Evolutionary conservation across 2,888 invertebrate genomes (phyloP).

Genomic region (Heliconius hortense): DNA sequence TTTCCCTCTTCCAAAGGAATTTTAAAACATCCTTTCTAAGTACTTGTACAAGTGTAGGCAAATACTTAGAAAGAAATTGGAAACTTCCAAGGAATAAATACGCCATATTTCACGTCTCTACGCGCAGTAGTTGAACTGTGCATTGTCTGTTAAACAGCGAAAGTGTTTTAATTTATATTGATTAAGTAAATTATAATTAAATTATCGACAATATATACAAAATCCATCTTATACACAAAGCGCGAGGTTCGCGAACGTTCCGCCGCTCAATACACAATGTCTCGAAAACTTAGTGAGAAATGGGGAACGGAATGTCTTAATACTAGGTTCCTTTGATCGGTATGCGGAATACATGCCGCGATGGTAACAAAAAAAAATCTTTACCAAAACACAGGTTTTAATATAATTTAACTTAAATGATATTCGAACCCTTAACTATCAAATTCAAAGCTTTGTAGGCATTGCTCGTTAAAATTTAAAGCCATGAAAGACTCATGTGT

Average conservation of each 20-base stretch:
- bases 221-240: not conserved
- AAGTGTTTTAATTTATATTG: not conserved
- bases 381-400: no score
- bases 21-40: not conserved
- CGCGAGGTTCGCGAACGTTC: not conserved
- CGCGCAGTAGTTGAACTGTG: not conserved
- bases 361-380: no score
- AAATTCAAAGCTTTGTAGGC: not conserved
- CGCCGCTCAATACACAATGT: not conserved
- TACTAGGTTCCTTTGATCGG: no score
- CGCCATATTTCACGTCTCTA: not conserved
- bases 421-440: not conserved
- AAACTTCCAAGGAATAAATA: not conserved
- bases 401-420: not conserved
- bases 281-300: not conserved
- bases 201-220: not conserved
- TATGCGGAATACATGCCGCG: no score
- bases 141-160: not conserved
- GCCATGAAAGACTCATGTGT: slow-evolving; percentile 5
- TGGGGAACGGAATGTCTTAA: no score
- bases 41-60: not conserved
- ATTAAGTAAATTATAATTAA: not conserved
- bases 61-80: no score
- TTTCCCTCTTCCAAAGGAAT: not conserved
- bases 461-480: slow-evolving; percentile 11